Percentiles rank a stretch among this genome's conserved stretches.
Conservation (phyloP, 2,797 vertebrate genomes). For the Synanceia verrucosa region DNA sequence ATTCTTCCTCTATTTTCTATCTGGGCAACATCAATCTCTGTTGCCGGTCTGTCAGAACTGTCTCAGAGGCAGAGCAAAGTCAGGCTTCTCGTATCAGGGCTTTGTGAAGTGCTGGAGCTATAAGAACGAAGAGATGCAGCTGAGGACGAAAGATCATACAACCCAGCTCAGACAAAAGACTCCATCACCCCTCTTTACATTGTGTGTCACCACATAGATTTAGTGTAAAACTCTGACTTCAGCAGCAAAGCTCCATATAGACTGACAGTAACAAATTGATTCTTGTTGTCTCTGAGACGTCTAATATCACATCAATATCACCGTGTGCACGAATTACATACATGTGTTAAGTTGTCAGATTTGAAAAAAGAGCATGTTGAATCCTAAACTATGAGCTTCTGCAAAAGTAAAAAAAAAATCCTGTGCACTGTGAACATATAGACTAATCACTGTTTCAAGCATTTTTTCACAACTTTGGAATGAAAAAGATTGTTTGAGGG, state of each 20-base stretch:
- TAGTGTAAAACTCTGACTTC: conserved; percentile 70
- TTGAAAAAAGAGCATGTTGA: conserved; percentile 12
- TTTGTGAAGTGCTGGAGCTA: conserved; percentile 71
- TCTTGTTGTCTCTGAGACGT: conserved; percentile 58
- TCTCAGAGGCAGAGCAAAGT: conserved; percentile 74
- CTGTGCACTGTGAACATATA: conserved; percentile 52
- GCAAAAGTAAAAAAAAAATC: conserved; percentile 6
- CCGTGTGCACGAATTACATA: conserved; percentile 29
- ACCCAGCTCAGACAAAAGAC: conserved; percentile 67
- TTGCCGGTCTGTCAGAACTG: conserved; percentile 83
- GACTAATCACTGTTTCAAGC: conserved; percentile 76
- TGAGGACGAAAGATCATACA: conserved; percentile 74
- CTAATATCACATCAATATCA: conserved; percentile 62
- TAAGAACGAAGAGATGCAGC: conserved; percentile 70
- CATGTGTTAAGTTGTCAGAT: conserved; percentile 3
- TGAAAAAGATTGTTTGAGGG: conserved; percentile 83
- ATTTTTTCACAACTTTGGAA: conserved; percentile 75
- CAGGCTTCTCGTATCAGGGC: conserved; percentile 62
- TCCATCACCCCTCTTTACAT: conserved; percentile 62
- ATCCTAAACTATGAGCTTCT: conserved; percentile 17
- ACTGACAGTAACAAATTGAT: conserved; percentile 73
- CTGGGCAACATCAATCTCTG: conserved; percentile 85
- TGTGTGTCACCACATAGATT: conserved; percentile 66
- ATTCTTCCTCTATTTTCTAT: conserved; percentile 86
- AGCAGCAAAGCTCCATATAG: conserved; percentile 55